phyloP scores from a whole-genome alignment of 2,797 vertebrate species.

The Discoglossus pictus region DNA sequence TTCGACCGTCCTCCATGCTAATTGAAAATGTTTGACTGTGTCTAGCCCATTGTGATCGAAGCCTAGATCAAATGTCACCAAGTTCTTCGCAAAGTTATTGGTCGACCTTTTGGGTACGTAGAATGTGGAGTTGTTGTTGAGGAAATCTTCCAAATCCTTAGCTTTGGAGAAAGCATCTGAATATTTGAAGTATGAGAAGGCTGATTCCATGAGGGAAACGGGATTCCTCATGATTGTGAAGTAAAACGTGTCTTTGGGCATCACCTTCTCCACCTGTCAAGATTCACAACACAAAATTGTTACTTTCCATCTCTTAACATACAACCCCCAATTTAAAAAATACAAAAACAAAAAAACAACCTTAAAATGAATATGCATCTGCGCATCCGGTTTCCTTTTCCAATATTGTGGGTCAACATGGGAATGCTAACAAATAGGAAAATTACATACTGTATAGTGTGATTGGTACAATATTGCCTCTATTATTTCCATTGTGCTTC shows the following conservation, averaged over 20 bases:
- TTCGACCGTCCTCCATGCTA: conserved; percentile 68
- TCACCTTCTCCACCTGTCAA: conserved; percentile 75
- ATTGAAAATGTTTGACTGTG: conserved; percentile 52
- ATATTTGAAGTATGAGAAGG: conserved; percentile 77
- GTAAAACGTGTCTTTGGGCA: conserved; percentile 75
- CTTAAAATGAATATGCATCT: too few species aligned
- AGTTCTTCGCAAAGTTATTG: conserved; percentile 77
- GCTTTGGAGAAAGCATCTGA: conserved; percentile 63
- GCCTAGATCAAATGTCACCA: conserved; percentile 81
- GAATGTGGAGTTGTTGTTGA: conserved; percentile 60
- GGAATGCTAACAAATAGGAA: too few species aligned
- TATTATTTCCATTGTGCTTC: too few species aligned
- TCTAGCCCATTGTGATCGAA: conserved; percentile 63
- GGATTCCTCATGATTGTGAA: conserved; percentile 85
- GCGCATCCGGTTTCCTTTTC: too few species aligned
- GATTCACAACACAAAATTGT: too few species aligned
- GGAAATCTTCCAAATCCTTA: conserved; percentile 69
- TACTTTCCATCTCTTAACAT: too few species aligned
- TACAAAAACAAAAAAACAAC: too few species aligned
- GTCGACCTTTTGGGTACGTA: conserved; percentile 55
- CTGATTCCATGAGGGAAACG: conserved; percentile 82
- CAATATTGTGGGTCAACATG: too few species aligned
- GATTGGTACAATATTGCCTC: too few species aligned
- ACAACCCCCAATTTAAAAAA: too few species aligned
- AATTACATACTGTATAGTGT: too few species aligned